These are phyloP conservation scores for Mnemiopsis leidyi DNA, from an alignment of 37 sponge, comb jelly and placozoan species.

Conservation along the genomic window DNA sequence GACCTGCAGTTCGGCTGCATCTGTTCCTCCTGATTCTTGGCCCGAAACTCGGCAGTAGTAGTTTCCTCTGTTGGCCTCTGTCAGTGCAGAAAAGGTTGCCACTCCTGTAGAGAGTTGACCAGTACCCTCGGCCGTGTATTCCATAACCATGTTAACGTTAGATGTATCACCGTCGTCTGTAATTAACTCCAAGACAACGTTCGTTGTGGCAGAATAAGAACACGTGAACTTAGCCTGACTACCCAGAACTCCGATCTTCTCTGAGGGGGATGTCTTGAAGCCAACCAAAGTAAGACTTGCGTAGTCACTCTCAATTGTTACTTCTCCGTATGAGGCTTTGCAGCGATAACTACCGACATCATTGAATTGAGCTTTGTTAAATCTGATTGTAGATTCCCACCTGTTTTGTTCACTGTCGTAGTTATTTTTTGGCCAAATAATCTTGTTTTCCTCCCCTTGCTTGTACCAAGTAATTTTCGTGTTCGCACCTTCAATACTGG, in stretches of 20 bases:
- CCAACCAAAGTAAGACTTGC: neutral
- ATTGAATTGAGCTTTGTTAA: neutral
- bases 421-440: neutral
- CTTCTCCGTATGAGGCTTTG: neutral
- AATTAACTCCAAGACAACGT: neutral
- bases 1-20: neutral
- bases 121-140: too few species aligned
- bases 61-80: neutral
- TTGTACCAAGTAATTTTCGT: constrained; percentile 13
- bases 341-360: neutral
- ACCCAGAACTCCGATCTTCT: neutral
- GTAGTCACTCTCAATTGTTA: neutral
- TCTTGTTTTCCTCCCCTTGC: neutral
- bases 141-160: neutral
- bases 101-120: neutral
- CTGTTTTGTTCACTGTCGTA: neutral
- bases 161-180: neutral
- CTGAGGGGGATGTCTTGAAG: neutral
- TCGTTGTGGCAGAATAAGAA: neutral
- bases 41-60: neutral
- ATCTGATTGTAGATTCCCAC: neutral
- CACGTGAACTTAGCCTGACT: constrained; percentile 19
- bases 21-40: neutral
- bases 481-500: neutral
- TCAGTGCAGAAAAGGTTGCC: neutral